phyloP scores from a whole-genome alignment of 2,888 invertebrate genomes.

The Drosophila setosimentum region DNA sequence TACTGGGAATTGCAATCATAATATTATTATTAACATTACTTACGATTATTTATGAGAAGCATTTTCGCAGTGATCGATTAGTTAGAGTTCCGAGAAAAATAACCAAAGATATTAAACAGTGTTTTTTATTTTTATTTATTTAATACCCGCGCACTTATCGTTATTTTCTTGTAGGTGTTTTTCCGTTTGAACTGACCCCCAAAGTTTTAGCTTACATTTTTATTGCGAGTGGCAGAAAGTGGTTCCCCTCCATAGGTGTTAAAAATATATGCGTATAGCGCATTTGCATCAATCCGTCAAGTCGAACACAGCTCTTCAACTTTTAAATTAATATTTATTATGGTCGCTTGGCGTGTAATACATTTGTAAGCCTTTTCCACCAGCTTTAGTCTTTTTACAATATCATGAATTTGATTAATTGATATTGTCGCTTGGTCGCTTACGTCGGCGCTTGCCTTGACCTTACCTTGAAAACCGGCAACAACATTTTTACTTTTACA shows the following conservation, averaged over 20 bases:
- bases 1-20: conserved; percentile 37
- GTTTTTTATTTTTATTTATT: conserved; percentile 40
- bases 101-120: conserved; percentile 56
- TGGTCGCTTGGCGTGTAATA: conserved; percentile 23
- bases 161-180: conserved; percentile 11
- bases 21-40: conserved; percentile 64
- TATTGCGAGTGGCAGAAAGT: conserved; percentile 11
- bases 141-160: conserved; percentile 23
- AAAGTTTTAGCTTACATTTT: conserved; percentile 16
- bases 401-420: conserved; percentile 63
- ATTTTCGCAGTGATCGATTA: conserved; percentile 27
- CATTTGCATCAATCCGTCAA: conserved; percentile 27
- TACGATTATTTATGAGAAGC: conserved; percentile 62
- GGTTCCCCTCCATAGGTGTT: conserved; percentile 22
- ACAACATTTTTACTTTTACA: conserved; percentile 69
- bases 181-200: conserved; percentile 42
- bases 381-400: conserved; percentile 28
- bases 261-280: conserved; percentile 40
- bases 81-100: conserved; percentile 45
- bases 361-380: conserved; percentile 36
- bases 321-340: conserved; percentile 58
- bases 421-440: conserved; percentile 41
- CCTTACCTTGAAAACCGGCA: conserved; percentile 71
- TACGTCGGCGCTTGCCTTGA: conserved; percentile 72
- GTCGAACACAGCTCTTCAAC: conserved; percentile 23